Conservation (phyloP, 2,888 invertebrate species). For the Halocaridina rubra region DNA sequence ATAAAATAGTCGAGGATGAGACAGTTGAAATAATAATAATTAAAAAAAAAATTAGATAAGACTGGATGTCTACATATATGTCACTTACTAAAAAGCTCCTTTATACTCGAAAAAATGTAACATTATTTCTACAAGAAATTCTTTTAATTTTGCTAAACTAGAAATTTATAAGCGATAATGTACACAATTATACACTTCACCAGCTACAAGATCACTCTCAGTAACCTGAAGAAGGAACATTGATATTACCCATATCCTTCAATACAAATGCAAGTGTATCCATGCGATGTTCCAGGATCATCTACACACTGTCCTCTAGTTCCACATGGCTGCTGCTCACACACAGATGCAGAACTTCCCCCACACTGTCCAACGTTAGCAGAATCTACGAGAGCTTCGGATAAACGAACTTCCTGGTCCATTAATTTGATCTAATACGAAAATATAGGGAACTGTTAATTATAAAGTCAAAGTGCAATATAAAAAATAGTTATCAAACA, state of each 20-base stretch:
- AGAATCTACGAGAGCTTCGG: slow-evolving; percentile 80
- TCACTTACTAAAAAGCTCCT: too few species aligned
- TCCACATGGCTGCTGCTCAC: slow-evolving; percentile 74
- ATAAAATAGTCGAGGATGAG: too few species aligned
- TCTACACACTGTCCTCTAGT: slow-evolving; percentile 77
- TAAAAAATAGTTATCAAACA: too few species aligned
- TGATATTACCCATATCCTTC: slow-evolving; percentile 53
- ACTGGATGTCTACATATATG: too few species aligned
- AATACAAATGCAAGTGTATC: slow-evolving; percentile 73
- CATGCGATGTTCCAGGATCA: slow-evolving; percentile 70
- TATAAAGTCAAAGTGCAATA: too few species aligned
- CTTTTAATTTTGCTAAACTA: background rate
- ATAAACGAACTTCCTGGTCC: slow-evolving; percentile 76
- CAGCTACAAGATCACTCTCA: background rate
- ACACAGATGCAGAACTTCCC: slow-evolving; percentile 67
- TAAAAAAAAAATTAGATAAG: too few species aligned
- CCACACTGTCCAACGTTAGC: slow-evolving; percentile 85
- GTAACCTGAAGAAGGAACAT: background rate
- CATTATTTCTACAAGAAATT: background rate
- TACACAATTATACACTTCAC: background rate
- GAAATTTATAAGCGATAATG: background rate
- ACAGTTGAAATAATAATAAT: too few species aligned
- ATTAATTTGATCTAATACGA: slow-evolving; percentile 76
- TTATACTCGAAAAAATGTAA: too few species aligned
- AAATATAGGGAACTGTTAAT: too few species aligned